Percentiles rank a stretch among this genome's conserved stretches.
phyloP scores from a whole-genome alignment of 2,113 vertebrate genomes.

The Cranoglanis bouderius region DNA sequence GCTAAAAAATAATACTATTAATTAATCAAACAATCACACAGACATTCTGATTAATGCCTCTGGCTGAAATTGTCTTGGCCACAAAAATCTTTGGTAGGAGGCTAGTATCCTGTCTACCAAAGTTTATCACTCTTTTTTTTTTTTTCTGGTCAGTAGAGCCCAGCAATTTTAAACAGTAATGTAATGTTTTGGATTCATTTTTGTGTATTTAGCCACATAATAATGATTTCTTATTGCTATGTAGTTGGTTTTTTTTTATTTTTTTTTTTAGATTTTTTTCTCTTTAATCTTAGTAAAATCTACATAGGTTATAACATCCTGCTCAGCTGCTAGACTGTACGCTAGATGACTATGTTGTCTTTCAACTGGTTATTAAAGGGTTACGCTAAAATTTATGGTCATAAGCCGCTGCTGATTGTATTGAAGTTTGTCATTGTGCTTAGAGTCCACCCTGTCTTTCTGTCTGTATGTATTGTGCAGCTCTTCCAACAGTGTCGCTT shows the following conservation, averaged over 20 bases:
- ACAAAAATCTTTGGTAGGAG: too few species aligned
- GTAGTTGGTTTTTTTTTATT: neutral
- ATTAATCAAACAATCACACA: neutral
- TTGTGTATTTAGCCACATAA: neutral
- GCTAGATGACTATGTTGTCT: too few species aligned
- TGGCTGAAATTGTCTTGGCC: neutral
- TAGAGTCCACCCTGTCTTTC: neutral
- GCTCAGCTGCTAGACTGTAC: too few species aligned
- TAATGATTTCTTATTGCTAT: neutral
- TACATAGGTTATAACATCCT: neutral
- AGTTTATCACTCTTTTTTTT: neutral
- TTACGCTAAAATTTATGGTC: neutral
- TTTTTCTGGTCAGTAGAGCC: neutral
- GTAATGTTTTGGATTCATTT: neutral
- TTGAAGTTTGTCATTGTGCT: fast-evolving
- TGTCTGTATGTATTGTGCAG: conserved; percentile 63
- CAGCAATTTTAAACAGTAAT: neutral
- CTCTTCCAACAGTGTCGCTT: conserved; percentile 92
- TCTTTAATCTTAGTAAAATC: neutral
- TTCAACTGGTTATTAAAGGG: too few species aligned
- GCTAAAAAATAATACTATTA: neutral
- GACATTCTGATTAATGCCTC: neutral
- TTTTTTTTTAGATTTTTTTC: too few species aligned
- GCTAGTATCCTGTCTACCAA: too few species aligned
- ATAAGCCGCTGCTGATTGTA: neutral